Evolutionary conservation across 2,888 invertebrate genomes (phyloP), one percentile per base, ranked within the genome.

Genomic region (Atethmia centrago): DNA sequence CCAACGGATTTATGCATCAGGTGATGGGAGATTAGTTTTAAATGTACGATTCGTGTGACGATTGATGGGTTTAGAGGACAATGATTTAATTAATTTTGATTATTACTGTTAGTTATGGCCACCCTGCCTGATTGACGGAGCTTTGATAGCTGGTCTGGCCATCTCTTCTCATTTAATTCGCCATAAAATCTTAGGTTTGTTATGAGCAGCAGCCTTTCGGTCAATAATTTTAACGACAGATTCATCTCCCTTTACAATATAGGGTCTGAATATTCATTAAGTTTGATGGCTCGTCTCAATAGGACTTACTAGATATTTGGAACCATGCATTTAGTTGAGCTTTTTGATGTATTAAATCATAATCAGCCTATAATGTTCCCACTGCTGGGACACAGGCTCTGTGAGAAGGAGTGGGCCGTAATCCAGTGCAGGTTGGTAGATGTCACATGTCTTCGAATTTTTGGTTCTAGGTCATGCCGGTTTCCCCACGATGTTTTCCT

Each of bases 21-120:
- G 68, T 83, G 86, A 84, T 87, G 53, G 42, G 12, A 86, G 87
- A 86, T 86, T 85, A 86, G 83, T 74, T 68, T 66, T 70, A 77
- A 79, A 71, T 77, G 74, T 80, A 84, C 64, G 85, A 81, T 81
- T 84, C 56, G 42, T 62, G 76, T 53, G 76, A 64, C 56, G 53
- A 83, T 66, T 82, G 81, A 84, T 84, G 67, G 25, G 31, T 66
- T 59, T 14, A 25, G 21, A 31, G 53, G 75, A 83, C 84, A 79
- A 80, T 76, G 66, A 82, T 68, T 82, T 71, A 80, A 83, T 81
- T 65, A 81, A 66, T 74, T 69, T 70, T 79, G 83, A 76, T 77
- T 69, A 64, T 63, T 65, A 75, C 40, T 42, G 71, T 78, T 68
- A 61, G 49, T 68, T 63, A 62, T 75, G 53, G 61, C 0, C 3